Evolutionary conservation across 2,113 vertebrate species (phyloP).

Genomic region (Silurus glanis): DNA sequence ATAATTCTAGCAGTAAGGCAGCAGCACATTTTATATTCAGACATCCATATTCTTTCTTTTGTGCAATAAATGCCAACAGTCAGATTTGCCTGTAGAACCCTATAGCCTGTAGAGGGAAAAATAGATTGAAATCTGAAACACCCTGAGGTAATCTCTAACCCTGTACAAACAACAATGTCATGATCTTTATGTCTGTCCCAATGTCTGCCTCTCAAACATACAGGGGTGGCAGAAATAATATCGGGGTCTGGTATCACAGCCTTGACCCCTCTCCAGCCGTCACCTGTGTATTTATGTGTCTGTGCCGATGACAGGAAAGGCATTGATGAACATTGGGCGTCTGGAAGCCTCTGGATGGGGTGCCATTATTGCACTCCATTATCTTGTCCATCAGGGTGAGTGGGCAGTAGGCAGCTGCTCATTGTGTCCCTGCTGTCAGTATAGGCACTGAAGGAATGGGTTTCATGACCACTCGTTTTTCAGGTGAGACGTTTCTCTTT

Average conservation of each 20-base stretch:
- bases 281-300: constrained; percentile 54
- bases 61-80: not conserved
- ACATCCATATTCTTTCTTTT: not conserved
- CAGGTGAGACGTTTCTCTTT: constrained; percentile 26
- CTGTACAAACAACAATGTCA: constrained; percentile 21
- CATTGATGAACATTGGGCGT: constrained; percentile 50
- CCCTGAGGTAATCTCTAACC: constrained; percentile 17
- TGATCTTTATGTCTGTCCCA: constrained; percentile 1
- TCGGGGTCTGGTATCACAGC: constrained; percentile 34
- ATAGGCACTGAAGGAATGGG: constrained; percentile 31
- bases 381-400: constrained; percentile 55
- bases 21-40: not conserved
- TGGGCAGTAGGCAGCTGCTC: constrained; percentile 34
- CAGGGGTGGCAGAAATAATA: constrained; percentile 49
- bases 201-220: not conserved
- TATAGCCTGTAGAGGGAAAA: not conserved
- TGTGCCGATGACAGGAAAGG: constrained; percentile 39
- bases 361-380: constrained; percentile 56
- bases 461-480: constrained; percentile 16
- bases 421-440: constrained; percentile 45
- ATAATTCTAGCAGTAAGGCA: constrained; percentile 9
- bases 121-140: not conserved
- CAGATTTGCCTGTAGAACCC: not conserved
- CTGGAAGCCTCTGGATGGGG: constrained; percentile 36
- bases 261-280: constrained; percentile 33